phyloP scores from a whole-genome alignment of 2,113 vertebrate species.

The Xenopus tropicalis region DNA sequence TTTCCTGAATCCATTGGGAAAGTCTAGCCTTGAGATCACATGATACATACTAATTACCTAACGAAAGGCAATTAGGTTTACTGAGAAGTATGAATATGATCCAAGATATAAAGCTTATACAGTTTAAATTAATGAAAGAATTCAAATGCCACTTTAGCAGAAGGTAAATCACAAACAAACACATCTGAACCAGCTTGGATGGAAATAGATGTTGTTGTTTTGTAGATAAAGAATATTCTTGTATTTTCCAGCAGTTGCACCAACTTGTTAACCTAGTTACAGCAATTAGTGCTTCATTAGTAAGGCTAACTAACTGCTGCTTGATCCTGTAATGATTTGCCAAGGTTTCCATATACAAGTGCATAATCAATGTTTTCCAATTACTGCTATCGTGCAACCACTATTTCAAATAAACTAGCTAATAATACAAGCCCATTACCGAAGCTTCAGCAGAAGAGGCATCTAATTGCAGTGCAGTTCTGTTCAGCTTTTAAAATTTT shows the following conservation, averaged over 20 bases:
- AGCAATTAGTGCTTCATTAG: slow-evolving; percentile 99
- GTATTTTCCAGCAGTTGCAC: slow-evolving; percentile 91
- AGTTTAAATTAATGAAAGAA: too few relatives aligned
- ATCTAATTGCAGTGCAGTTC: slow-evolving; percentile 98
- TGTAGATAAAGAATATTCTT: slow-evolving; percentile 65
- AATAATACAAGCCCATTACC: slow-evolving; percentile 99
- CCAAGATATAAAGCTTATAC: slow-evolving; percentile 2
- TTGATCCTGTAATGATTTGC: slow-evolving; percentile 98
- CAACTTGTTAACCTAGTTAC: slow-evolving; percentile 99
- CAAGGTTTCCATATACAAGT: slow-evolving; percentile 98
- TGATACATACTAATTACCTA: slow-evolving; percentile 32
- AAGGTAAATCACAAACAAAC: slow-evolving; percentile 45
- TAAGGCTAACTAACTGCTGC: slow-evolving; percentile 99
- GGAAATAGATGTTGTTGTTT: slow-evolving; percentile 50
- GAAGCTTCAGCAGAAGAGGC: slow-evolving; percentile 95
- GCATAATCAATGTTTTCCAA: slow-evolving; percentile 99
- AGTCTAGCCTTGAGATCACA: slow-evolving; percentile 28
- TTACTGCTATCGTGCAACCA: slow-evolving; percentile 98
- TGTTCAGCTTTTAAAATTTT: slow-evolving; percentile 98
- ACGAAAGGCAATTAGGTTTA: slow-evolving; percentile 39
- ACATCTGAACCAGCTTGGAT: slow-evolving; percentile 1
- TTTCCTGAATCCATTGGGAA: slow-evolving; percentile 21
- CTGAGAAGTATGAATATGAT: not conserved
- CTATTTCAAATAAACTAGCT: slow-evolving; percentile 99
- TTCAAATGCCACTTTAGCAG: not conserved